Evolutionary conservation across 2,888 invertebrate genomes (phyloP), one percentile per base, ranked within the genome.

Genomic region (Rhamphomyia laevipes): DNA sequence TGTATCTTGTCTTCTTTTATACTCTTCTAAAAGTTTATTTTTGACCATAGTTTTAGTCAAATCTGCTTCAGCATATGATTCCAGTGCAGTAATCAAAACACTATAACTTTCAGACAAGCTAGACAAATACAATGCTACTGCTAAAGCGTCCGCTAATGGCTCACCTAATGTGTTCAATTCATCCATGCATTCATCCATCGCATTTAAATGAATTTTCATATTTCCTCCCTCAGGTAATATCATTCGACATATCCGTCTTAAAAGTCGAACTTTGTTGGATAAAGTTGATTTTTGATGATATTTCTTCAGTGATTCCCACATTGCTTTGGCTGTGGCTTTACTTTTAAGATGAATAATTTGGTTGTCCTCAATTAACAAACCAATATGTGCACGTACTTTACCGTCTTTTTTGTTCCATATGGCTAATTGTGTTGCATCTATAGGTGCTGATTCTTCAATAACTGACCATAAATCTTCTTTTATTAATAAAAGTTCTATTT

Each of bases 31-130:
- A 4, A 53, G 27, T 33, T 40, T 49, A 30, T 53, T 47, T 45
- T 52, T 47, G 37, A 51, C 51, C 30, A 55, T 51, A n/a, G 49
- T 48, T 46, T 49, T 53, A 31, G 49, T 53, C 11, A 13, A 43
- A 35, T 45, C 33, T 3, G 23, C 30, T 40, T 45, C 41, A 18
- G 33, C 12, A 27, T 35, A 45, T 23, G 45, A 30, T 40, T 45
- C 49, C 16, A 49, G 31, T 21, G 45, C 35, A 13, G 45, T 49
- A 31, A 49, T 45, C 33, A 49, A 46, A 11, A 40, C 40, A 41
- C 48, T 18, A 47, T 30, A 27, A 17, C 23, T 31, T 40, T 41
- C 41, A 31, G 41, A 35, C n/a, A 35, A 35, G n/a, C 35, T 35
- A 5, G 35, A 35, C 35, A 35, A 35, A 35, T 35, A 35, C 35